phyloP scores from a whole-genome alignment of 2,113 vertebrate species.

The Chloroceryle aenea region DNA sequence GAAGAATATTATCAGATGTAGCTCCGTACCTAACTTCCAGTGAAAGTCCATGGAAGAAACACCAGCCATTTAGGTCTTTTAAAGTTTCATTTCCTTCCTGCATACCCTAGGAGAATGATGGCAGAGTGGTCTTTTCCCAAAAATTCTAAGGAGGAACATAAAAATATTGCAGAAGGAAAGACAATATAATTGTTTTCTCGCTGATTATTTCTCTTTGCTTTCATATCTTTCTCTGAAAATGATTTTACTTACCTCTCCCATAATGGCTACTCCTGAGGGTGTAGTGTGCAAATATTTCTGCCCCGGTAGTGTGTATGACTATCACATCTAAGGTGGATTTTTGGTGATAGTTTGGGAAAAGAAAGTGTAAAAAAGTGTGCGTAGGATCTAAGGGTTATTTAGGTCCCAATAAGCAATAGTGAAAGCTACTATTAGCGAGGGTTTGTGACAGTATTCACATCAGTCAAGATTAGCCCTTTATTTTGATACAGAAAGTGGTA shows the following conservation, averaged over 20 bases:
- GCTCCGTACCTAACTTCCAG: background rate
- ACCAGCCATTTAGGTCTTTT: background rate
- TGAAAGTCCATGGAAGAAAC: background rate
- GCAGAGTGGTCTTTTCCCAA: background rate
- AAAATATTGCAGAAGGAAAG: background rate
- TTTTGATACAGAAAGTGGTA: background rate
- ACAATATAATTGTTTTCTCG: background rate
- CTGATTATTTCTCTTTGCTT: background rate
- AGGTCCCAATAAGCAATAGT: background rate
- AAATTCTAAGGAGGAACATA: background rate
- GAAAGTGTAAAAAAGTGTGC: background rate
- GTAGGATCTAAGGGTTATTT: background rate
- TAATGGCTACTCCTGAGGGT: background rate
- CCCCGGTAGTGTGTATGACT: background rate
- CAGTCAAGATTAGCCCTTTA: background rate
- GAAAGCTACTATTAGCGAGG: background rate
- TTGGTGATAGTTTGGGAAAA: background rate
- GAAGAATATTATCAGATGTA: background rate
- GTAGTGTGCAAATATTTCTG: background rate
- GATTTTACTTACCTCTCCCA: background rate
- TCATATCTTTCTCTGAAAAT: background rate
- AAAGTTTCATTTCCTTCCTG: constrained; percentile 13
- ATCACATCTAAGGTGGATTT: background rate
- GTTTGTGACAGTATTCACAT: background rate
- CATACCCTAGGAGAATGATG: background rate